A percentile compares a stretch with the other conserved stretches of the same genome.
phyloP scores from a whole-genome alignment of 2,797 vertebrate species.

The Anguilla pacifica region DNA sequence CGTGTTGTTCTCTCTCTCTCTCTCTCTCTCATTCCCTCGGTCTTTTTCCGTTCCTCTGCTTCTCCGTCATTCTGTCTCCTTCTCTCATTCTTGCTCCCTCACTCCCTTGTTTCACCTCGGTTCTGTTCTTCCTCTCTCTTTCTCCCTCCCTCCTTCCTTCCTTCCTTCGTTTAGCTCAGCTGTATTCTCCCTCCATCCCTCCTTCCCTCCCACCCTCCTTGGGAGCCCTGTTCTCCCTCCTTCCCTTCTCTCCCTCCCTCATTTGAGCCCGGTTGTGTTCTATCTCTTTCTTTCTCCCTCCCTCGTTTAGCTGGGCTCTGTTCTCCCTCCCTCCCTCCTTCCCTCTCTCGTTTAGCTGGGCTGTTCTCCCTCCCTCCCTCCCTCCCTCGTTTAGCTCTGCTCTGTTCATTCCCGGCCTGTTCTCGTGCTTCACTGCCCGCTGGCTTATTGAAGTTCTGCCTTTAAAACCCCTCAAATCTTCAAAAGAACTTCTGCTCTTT shows the following conservation, averaged over 20 bases:
- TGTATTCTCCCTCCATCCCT: no score
- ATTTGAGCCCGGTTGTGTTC: no score
- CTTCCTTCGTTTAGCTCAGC: not conserved
- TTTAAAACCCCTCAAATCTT: constrained; percentile 17
- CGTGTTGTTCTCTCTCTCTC: not conserved
- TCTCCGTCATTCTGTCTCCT: no score
- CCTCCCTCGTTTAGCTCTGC: constrained; percentile 10
- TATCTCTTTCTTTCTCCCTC: not conserved
- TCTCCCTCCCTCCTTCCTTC: not conserved
- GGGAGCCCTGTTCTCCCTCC: no score
- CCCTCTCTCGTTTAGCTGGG: no score
- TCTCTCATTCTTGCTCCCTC: no score
- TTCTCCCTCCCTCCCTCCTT: not conserved
- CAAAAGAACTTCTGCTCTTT: not conserved
- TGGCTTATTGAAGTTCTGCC: constrained; percentile 29
- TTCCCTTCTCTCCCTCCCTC: no score
- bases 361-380: not conserved
- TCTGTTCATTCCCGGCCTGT: constrained; percentile 22
- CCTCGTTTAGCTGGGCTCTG: no score
- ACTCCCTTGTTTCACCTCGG: no score
- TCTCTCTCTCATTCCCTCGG: not conserved
- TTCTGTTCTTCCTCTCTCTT: no score
- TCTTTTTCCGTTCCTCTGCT: no score
- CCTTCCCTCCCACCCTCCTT: no score
- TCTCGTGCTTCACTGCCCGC: constrained; percentile 10